Conservation (phyloP, 2,113 vertebrate species). For the Sinocyclocheilus maitianheensis region DNA sequence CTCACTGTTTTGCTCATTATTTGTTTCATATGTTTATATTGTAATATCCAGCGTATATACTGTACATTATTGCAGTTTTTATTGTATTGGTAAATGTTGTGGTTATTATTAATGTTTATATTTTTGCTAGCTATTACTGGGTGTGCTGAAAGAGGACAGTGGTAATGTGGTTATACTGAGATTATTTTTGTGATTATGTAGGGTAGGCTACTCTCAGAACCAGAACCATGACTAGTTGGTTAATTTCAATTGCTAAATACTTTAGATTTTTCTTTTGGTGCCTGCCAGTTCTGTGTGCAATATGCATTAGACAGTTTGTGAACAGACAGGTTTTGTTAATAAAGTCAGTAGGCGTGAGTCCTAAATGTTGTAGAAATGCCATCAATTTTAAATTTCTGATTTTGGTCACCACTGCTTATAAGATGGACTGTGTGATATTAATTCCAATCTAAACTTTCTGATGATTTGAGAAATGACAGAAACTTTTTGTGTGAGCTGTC, state of each 20-base stretch:
- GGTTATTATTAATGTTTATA: not conserved
- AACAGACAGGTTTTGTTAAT: too few species aligned
- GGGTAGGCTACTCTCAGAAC: not conserved
- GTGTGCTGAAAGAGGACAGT: not conserved
- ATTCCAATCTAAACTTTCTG: too few species aligned
- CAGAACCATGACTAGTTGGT: not conserved
- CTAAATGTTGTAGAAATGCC: not conserved
- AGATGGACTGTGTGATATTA: too few species aligned
- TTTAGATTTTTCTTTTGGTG: too few species aligned
- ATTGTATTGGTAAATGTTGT: not conserved
- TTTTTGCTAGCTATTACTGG: not conserved
- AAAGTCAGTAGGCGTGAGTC: too few species aligned
- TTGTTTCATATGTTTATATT: too few species aligned
- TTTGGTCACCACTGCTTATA: not conserved
- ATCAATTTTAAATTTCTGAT: not conserved
- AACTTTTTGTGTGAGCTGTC: too few species aligned
- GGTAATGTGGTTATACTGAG: too few species aligned
- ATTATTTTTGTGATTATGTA: not conserved
- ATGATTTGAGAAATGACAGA: too few species aligned
- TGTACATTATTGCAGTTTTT: not conserved
- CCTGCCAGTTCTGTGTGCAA: not conserved
- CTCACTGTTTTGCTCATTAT: not conserved
- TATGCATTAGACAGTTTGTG: not conserved
- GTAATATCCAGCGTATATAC: not conserved
- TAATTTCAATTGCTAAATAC: not conserved